Base-by-base conservation (phyloP, 2,888 invertebrate genomes). In the Pollenia labialis region DNA sequence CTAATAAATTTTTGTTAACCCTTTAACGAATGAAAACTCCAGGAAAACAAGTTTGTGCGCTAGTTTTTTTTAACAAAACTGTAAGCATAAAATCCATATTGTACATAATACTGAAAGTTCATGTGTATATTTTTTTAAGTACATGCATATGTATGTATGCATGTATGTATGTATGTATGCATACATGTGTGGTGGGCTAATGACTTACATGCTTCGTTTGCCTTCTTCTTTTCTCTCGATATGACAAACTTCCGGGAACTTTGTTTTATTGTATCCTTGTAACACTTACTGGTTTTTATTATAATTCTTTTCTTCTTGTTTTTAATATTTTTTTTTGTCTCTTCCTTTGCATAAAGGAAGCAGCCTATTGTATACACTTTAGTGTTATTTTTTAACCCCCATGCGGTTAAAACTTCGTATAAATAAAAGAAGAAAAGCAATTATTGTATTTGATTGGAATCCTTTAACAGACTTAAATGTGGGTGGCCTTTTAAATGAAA, bases 261-360 rank as follows among this genome's bases (percentile, higher is more conserved):
- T 79, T 60, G 66, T 60, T 84, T 77, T 74, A 84, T 84, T 84
- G 60, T 64, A 84, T 84, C 84, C 84, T 84, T 84, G 84, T 84
- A 84, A 84, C 84, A 84, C 84, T 79, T 84, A 72, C 72, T 68
- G 72, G 16, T 68, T 84, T 84, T 84, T 79, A 66, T 72, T 79
- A 74, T 12, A 60, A 79, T 32, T 44, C 6, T 32, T 32, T 32
- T 32, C 32, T 64, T 48, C 56, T 60, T 74, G 16, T 72, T 50
- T 42, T 44, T 58, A 18, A 44, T 42, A 42, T 44, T 23, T 12
- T 18, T n/a, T 32, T 60, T 23, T 48, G 14, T 50, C 75, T 12
- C 23, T 42, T 56, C 9, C 14, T 62, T 71, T 46, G n/a, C 12
- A 12, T 60, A 79, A 62, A 74, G 60, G 54, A 80, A 79, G 42